A percentile compares a stretch with the other conserved stretches of the same genome.
Conservation (phyloP, 92 coral and sea anemone species). For the Ricordea florida region DNA sequence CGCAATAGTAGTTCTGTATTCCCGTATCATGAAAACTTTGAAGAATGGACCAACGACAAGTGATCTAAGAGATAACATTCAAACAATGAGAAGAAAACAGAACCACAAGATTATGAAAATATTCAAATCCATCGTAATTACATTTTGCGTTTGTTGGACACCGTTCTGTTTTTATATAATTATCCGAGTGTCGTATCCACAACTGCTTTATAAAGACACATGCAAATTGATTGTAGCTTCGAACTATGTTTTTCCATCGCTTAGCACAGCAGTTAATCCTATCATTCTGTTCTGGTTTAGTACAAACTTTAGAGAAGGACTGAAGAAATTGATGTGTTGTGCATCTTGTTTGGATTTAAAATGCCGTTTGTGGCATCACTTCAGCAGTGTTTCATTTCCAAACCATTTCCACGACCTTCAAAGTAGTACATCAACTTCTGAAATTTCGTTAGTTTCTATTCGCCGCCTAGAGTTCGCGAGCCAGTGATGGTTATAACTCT, state of each 20-base stretch:
- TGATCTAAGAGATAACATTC: not conserved
- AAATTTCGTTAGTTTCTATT: no score
- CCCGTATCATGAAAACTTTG: not conserved
- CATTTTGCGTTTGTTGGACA: constrained; percentile 1
- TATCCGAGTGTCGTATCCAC: not conserved
- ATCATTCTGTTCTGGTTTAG: not conserved
- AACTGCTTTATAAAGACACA: not conserved
- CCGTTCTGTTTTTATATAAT: not conserved
- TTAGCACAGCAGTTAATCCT: not conserved
- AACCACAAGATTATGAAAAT: not conserved
- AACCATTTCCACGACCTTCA: no score
- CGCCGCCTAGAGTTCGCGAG: no score
- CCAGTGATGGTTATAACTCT: no score
- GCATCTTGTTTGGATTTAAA: no score
- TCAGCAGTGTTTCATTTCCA: no score
- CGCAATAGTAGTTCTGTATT: not conserved
- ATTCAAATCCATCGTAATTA: not conserved
- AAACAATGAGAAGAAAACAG: not conserved
- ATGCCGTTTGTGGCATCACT: no score
- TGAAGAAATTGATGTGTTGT: not conserved
- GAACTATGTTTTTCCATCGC: not conserved
- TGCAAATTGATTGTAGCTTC: not conserved
- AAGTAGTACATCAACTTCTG: no score
- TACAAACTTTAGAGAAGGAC: not conserved
- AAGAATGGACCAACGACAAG: not conserved